Evolutionary conservation across 2,888 invertebrate genomes (phyloP).

Genomic region (Maniola hyperantus): DNA sequence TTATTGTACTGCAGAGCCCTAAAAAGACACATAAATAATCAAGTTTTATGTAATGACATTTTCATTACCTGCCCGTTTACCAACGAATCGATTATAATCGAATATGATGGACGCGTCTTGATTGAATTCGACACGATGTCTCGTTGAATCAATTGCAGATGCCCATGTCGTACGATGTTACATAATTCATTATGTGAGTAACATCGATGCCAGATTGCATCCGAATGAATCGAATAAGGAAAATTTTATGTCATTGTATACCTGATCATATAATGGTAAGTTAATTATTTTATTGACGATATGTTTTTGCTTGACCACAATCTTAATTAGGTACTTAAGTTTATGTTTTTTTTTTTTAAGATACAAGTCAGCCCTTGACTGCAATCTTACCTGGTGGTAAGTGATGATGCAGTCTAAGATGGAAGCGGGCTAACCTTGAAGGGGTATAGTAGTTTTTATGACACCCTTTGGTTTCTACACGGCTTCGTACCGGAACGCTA

Average conservation of each 20-base stretch:
- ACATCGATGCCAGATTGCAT: neutral
- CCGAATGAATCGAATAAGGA: neutral
- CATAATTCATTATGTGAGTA: neutral
- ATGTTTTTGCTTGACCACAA: neutral
- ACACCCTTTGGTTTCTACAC: neutral
- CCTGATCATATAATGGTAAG: neutral
- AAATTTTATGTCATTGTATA: neutral
- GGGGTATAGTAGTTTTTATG: no score
- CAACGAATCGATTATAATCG: slow-evolving; percentile 6
- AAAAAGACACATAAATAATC: neutral
- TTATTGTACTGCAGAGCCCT: no score
- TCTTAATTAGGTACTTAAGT: neutral
- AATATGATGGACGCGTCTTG: slow-evolving; percentile 1
- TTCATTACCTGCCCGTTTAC: neutral
- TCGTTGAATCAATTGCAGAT: neutral
- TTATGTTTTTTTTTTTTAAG: no score
- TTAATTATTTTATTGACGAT: neutral
- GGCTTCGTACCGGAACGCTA: neutral
- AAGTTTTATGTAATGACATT: neutral
- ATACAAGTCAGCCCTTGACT: no score
- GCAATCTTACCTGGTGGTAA: no score
- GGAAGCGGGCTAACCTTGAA: no score
- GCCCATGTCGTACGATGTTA: neutral
- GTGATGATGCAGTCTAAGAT: neutral
- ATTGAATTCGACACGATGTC: slow-evolving; percentile 3